These are phyloP conservation scores for Drosophila bifasciata DNA, from an alignment of 1,140 invertebrate genomes.

Conservation along the genomic window DNA sequence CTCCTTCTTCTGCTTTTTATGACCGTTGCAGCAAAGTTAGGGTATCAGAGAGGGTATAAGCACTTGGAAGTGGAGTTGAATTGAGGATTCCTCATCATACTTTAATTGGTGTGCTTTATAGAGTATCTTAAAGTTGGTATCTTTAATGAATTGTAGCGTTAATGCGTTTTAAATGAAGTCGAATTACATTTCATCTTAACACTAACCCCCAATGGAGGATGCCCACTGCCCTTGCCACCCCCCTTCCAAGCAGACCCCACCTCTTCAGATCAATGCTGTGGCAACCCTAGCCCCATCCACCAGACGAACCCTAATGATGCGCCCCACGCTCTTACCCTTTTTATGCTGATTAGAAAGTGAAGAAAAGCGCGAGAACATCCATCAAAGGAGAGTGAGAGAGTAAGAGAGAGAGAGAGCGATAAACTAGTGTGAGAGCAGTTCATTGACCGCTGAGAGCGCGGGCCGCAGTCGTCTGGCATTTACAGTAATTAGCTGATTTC, in stretches of 20 bases:
- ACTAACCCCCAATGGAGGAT: background rate
- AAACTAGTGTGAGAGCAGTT: conserved; percentile 19
- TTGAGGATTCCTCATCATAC: background rate
- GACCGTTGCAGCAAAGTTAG: background rate
- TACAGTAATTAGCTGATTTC: conserved; percentile 60
- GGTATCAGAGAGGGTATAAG: background rate
- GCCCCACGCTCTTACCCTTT: background rate
- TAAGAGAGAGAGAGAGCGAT: background rate
- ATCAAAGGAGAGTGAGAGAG: conserved; percentile 6
- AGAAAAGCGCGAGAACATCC: background rate
- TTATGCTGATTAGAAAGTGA: conserved; percentile 10
- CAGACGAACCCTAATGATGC: conserved; percentile 3
- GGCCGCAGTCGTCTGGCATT: conserved; percentile 31
- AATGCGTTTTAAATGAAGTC: conserved; percentile 40
- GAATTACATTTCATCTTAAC: conserved; percentile 12
- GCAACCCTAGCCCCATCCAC: background rate
- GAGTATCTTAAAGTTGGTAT: background rate
- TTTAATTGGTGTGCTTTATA: background rate
- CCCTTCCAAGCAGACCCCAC: too few species aligned
- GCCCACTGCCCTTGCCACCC: too few species aligned
- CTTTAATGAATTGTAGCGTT: background rate
- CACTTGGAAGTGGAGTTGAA: background rate
- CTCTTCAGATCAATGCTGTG: background rate
- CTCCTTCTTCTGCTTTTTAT: background rate
- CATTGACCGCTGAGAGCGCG: conserved; percentile 30